Conservation (phyloP, 2,888 invertebrate species). For the Copidosoma aretas region DNA sequence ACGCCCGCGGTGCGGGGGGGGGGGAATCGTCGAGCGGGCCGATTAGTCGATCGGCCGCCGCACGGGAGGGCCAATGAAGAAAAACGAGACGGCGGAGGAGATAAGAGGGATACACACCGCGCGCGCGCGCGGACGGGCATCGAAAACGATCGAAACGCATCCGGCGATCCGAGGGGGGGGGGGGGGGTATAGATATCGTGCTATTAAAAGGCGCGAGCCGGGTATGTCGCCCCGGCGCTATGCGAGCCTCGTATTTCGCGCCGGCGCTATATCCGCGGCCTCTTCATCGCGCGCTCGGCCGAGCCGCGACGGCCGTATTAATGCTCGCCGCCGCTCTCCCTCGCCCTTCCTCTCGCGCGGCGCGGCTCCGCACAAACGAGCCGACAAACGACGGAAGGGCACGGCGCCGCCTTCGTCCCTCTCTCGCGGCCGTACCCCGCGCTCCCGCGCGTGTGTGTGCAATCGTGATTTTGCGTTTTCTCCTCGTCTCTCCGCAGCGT, state of each 20-base stretch:
- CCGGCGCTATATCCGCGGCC: constrained; percentile 32
- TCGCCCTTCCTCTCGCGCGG: too few species aligned
- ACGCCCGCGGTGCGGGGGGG: too few species aligned
- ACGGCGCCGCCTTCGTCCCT: constrained; percentile 15
- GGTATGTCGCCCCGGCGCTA: constrained; percentile 34
- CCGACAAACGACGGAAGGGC: constrained; percentile 35
- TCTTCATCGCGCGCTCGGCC: constrained; percentile 25
- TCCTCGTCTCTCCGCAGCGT: constrained; percentile 1
- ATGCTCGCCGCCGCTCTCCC: constrained; percentile 20
- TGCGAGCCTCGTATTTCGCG: constrained; percentile 32
- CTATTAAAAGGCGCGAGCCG: constrained; percentile 28
- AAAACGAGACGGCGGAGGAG: background rate
- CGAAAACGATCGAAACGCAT: background rate
- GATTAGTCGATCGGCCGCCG: too few species aligned
- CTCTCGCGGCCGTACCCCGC: too few species aligned
- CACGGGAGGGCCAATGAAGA: background rate
- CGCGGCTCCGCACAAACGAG: constrained; percentile 32
- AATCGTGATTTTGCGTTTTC: constrained; percentile 39
- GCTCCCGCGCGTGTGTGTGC: constrained; percentile 4
- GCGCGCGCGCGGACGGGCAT: background rate
- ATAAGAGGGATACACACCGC: background rate
- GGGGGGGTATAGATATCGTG: background rate
- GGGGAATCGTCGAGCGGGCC: too few species aligned
- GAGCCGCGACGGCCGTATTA: constrained; percentile 31
- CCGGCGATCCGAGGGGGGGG: background rate